phyloP scores from a whole-genome alignment of 2,888 invertebrate species.

The Dasypogon diadema region DNA sequence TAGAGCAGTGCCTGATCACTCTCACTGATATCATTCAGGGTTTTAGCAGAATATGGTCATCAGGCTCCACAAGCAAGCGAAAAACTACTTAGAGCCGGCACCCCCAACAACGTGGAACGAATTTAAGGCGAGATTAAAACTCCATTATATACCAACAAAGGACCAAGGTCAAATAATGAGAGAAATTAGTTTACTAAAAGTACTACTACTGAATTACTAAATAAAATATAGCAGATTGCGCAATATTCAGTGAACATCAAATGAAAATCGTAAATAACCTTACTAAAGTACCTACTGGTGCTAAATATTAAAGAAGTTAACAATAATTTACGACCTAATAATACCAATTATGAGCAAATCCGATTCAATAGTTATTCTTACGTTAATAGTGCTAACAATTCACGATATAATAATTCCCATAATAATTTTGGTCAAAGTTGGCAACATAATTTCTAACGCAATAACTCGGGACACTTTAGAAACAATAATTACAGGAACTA shows the following conservation, averaged over 20 bases:
- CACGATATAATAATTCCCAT: too few species aligned
- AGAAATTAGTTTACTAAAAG: slow-evolving; percentile 34
- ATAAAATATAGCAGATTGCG: too few species aligned
- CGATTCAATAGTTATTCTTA: too few species aligned
- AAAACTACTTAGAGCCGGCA: slow-evolving; percentile 44
- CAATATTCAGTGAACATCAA: too few species aligned
- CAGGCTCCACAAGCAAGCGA: slow-evolving; percentile 6
- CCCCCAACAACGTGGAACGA: slow-evolving; percentile 33
- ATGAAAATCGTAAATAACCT: too few species aligned
- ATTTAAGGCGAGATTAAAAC: slow-evolving; percentile 46
- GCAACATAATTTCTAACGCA: too few species aligned
- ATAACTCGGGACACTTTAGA: too few species aligned
- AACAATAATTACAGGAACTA: too few species aligned
- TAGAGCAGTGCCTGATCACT: neutral
- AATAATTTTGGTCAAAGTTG: too few species aligned
- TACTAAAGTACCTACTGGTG: too few species aligned
- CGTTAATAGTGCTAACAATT: too few species aligned
- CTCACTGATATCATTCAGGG: neutral
- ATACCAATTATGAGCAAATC: neutral
- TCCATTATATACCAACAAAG: slow-evolving; percentile 45
- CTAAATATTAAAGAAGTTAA: slow-evolving; percentile 19
- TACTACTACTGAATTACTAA: too few species aligned
- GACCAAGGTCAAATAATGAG: slow-evolving; percentile 1
- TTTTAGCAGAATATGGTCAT: neutral
- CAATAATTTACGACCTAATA: slow-evolving; percentile 32